Evolutionary conservation across 2,888 invertebrate genomes (phyloP).

Genomic region (Cataglyphis altisquamis): DNA sequence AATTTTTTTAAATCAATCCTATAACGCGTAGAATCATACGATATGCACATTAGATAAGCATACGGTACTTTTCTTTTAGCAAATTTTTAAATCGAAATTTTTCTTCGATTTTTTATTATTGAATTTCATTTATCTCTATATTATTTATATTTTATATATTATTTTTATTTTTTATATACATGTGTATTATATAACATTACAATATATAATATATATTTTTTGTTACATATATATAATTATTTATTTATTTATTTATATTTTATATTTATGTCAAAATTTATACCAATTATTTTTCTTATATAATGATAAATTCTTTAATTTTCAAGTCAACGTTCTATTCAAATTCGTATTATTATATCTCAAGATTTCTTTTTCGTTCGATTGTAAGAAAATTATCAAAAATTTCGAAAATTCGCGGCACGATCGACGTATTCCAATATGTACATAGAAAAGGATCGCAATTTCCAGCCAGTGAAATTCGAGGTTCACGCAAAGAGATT

Average conservation of each 20-base stretch:
- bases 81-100: neutral
- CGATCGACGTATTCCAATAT: constrained; percentile 62
- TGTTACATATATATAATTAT: neutral
- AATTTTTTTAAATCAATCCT: neutral
- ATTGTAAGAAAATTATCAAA: constrained; percentile 54
- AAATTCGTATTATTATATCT: neutral
- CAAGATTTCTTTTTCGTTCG: neutral
- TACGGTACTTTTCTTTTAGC: neutral
- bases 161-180: neutral
- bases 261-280: neutral
- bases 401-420: constrained; percentile 67
- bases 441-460: constrained; percentile 69
- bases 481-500: constrained; percentile 35
- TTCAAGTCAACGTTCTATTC: neutral
- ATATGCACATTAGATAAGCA: neutral
- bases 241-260: neutral
- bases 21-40: neutral
- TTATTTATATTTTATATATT: neutral
- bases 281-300: neutral
- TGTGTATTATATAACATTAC: no score
- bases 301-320: neutral
- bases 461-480: constrained; percentile 69
- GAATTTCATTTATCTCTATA: neutral
- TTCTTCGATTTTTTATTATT: neutral
- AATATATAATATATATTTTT: neutral